phyloP scores from a whole-genome alignment of 2,113 vertebrate genomes.

The Mustela nigripes region DNA sequence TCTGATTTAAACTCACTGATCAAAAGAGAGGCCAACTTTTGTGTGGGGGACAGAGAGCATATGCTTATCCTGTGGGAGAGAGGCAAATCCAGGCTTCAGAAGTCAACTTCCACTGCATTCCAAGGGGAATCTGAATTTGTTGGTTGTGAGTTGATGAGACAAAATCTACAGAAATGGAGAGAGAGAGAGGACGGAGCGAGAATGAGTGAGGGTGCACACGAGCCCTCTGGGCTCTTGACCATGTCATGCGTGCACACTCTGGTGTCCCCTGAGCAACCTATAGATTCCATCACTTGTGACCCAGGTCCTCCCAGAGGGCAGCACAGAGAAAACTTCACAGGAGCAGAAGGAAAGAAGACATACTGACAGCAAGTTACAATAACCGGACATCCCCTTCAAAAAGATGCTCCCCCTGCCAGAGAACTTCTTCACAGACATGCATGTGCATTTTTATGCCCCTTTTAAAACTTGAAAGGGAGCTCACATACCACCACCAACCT shows the following conservation, averaged over 20 bases:
- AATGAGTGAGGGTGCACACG: not conserved
- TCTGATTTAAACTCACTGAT: constrained; percentile 69
- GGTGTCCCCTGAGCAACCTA: not conserved
- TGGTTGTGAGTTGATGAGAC: not conserved
- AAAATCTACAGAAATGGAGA: not conserved
- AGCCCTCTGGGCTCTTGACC: not conserved
- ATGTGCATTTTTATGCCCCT: constrained; percentile 78
- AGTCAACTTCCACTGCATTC: not conserved
- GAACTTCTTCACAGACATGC: constrained; percentile 63
- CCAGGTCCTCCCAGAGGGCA: not conserved
- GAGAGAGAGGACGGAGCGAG: not conserved
- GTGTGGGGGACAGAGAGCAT: not conserved
- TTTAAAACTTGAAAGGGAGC: constrained; percentile 82
- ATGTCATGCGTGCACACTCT: not conserved
- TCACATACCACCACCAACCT: not conserved
- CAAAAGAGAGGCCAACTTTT: constrained; percentile 61
- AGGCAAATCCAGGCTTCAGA: not conserved
- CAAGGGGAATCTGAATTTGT: not conserved
- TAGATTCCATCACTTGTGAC: not conserved
- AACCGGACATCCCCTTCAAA: constrained; percentile 39
- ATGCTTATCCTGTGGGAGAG: constrained; percentile 34
- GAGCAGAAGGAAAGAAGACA: constrained; percentile 8
- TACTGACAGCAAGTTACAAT: constrained; percentile 3
- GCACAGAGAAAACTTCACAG: not conserved
- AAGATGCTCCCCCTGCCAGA: constrained; percentile 43